Evolutionary conservation across 2,797 vertebrate species (phyloP), one percentile per base, ranked within the genome.

Genomic region (Streptopelia turtur): DNA sequence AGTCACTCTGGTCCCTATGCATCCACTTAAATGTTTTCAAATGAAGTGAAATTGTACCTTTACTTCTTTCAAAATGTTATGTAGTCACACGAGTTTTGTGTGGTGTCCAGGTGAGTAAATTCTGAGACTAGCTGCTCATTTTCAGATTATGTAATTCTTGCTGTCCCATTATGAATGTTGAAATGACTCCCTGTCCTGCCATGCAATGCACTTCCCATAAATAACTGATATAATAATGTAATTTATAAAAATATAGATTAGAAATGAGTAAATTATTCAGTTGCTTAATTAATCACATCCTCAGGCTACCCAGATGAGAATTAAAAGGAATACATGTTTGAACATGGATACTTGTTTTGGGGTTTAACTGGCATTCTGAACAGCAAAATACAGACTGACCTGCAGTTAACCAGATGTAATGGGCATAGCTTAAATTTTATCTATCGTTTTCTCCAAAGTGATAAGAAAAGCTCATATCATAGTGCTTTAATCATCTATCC

Each of bases 221-320:
- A 93, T 69, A 76, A 35, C 20, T 65, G 59, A 39, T 72, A 35
- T 81, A 53, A 83, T 52, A 87, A 64, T 16, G 9, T 35, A 77
- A 78, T 91, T 96, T 96, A 89, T 95, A 94, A 96, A 97, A 96
- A 72, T 89, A 76, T 87, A 91, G 74, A 97, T 86, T 66, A 72
- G 21, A 83, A 97, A 93, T 87, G 18, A 96, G 61, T 93, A 92
- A 96, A 97, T 95, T 89, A 80, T 94, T 96, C 92, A 90, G 79
- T 78, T 95, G 89, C 83, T 97, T 94, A 91, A 83, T 97, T 93
- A 97, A 93, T 95, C 92, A 96, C 85, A 56, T 83, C 66, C 64
- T 93, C 57, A 50, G 72, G 82, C 68, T 94, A 27, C 23, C 70
- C 80, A 91, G 65, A 66, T 89, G 66, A 71, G 76, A 64, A 75